Conservation (phyloP, 2,797 vertebrate genomes). For the Chelon auratus region DNA sequence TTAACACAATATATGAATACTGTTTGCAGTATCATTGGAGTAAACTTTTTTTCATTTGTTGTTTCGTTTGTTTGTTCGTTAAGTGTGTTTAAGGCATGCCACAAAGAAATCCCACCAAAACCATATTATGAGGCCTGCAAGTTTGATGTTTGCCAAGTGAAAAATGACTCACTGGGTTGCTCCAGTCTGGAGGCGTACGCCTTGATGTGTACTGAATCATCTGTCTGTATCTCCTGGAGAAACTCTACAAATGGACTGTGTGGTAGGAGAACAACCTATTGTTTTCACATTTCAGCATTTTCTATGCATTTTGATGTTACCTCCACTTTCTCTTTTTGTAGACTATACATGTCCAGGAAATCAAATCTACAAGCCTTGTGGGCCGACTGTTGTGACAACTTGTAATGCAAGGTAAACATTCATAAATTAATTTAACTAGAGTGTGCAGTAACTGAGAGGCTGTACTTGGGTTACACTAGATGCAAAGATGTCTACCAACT, state of each 20-base stretch:
- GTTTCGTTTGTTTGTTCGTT: conserved; percentile 26
- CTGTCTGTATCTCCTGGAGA: conserved; percentile 85
- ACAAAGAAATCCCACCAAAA: conserved; percentile 55
- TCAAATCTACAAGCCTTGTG: conserved; percentile 86
- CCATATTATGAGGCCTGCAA: conserved; percentile 78
- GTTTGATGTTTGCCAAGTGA: conserved; percentile 73
- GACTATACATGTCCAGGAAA: conserved; percentile 77
- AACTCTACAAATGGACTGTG: conserved; percentile 78
- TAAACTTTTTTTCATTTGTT: conserved; percentile 21
- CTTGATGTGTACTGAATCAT: conserved; percentile 66
- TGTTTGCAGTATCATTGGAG: background rate
- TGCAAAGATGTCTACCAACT: background rate
- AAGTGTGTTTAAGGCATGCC: conserved; percentile 85
- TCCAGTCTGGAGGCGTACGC: conserved; percentile 85
- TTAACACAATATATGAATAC: background rate
- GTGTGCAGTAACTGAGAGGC: background rate
- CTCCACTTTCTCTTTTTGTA: conserved; percentile 49
- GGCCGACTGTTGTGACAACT: conserved; percentile 70
- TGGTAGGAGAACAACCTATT: conserved; percentile 68
- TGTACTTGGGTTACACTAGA: background rate
- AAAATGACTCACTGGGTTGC: conserved; percentile 61
- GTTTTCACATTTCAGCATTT: background rate
- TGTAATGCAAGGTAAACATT: conserved; percentile 80
- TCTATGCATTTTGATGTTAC: conserved; percentile 23
- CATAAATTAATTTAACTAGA: too few relatives aligned